Percentiles rank a stretch among this genome's conserved stretches.
Evolutionary conservation across 2,797 vertebrate genomes (phyloP).

Genomic region (Crenuchus spilurus): DNA sequence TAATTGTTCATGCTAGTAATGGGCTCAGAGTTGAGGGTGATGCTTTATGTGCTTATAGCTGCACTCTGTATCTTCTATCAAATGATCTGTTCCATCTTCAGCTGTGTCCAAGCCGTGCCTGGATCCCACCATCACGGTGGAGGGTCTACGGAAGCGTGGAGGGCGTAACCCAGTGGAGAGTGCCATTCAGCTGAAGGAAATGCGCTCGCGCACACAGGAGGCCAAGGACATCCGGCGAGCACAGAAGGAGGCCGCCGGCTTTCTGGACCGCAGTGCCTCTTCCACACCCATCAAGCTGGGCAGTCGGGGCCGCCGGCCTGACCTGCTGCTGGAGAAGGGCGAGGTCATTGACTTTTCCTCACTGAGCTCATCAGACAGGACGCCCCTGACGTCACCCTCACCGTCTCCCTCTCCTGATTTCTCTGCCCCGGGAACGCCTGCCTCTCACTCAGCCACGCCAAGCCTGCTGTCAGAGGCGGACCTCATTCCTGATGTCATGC

Average conservation of each 20-base stretch:
- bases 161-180: conserved; percentile 90
- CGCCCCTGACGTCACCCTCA: conserved; percentile 91
- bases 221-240: conserved; percentile 95
- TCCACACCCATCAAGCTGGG: conserved; percentile 88
- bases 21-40: too few relatives aligned
- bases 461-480: conserved; percentile 94
- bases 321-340: conserved; percentile 87
- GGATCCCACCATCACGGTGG: conserved; percentile 92
- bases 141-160: conserved; percentile 88
- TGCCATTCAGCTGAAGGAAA: conserved; percentile 97
- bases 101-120: conserved; percentile 80
- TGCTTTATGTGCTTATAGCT: too few relatives aligned
- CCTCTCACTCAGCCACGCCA: conserved; percentile 92
- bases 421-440: conserved; percentile 91
- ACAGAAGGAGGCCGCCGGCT: conserved; percentile 89
- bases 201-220: conserved; percentile 92
- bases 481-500: conserved; percentile 96
- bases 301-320: conserved; percentile 78
- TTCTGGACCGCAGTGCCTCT: conserved; percentile 80
- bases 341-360: conserved; percentile 97
- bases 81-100: conserved; percentile 6
- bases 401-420: conserved; percentile 93
- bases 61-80: not conserved
- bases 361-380: conserved; percentile 92
- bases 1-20: too few relatives aligned